Base-by-base conservation (phyloP, 2,113 vertebrate genomes). In the Thamnaconus septentrionalis region DNA sequence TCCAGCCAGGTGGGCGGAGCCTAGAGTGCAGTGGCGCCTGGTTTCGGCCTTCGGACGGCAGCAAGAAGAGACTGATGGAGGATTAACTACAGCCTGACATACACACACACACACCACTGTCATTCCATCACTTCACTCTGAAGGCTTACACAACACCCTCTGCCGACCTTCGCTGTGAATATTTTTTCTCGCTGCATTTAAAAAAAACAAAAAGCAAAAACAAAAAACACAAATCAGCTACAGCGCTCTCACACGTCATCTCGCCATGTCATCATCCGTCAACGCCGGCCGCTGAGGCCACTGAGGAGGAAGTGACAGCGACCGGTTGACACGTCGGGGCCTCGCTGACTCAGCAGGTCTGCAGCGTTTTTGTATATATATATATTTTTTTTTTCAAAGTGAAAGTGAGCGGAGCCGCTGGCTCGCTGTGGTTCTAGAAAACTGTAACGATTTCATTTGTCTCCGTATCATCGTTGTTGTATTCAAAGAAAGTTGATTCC, bases 91-190 rank as follows among this genome's bases (percentile, higher is more conserved):
- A 73, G 47, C 8, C 49, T 66, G 52, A 12, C 61, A 60, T 69
- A 57, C 54, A 39, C 52, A 59, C 41, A 59, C 41, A 70, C 62
- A 47, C 60, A 41, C 53, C 58, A 85, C 83, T 85, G 66, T 45
- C 70, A 82, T 79, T 85, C 69, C 79, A 82, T 69, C 71, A 73
- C 69, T 78, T 78, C 39, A 84, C 79, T 74, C 77, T 78, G 54
- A 72, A 68, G 53, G 62, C 61, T 67, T 59, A 63, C 64, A 71
- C 9, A 11, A 59, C 53, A 53, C 18, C 18, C 18, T 31, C 18
- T 31, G 9, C 56, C 12, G 39, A 72, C 52, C 75, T 79, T 31
- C 2, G 18, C 18, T 31, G 18, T 31, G 18, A 31, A 31, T 31
- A 31, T 31, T 31, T 31, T 31, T 31, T 31, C 18, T 31, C 18